These are phyloP conservation scores for Acanthurus lineatus DNA, from an alignment of 2,797 vertebrate genomes.

Conservation along the genomic window DNA sequence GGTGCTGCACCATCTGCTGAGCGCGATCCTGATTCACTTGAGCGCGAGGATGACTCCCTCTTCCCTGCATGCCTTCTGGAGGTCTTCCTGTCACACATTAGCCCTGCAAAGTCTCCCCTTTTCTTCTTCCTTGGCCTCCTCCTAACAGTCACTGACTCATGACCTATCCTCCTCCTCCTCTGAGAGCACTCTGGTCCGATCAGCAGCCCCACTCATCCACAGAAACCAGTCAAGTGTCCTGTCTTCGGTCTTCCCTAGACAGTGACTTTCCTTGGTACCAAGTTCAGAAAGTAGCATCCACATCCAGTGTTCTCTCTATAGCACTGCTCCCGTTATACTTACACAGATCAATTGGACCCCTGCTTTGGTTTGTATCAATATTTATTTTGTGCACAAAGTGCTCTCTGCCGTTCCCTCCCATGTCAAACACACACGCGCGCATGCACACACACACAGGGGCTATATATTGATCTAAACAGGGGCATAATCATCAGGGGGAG, in stretches of 20 bases:
- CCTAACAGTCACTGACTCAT: constrained; percentile 79
- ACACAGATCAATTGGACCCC: constrained; percentile 82
- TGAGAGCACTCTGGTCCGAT: constrained; percentile 53
- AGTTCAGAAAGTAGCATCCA: constrained; percentile 49
- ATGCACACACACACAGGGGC: constrained; percentile 38
- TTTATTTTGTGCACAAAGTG: constrained; percentile 86
- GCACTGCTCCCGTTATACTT: constrained; percentile 62
- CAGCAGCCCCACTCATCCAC: constrained; percentile 44
- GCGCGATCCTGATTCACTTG: constrained; percentile 74
- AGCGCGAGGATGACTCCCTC: constrained; percentile 82
- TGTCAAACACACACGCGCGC: constrained; percentile 63
- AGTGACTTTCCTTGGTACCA: constrained; percentile 42
- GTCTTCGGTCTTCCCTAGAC: constrained; percentile 36
- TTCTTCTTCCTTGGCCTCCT: constrained; percentile 72
- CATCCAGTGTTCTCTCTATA: constrained; percentile 45
- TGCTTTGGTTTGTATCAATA: constrained; percentile 87
- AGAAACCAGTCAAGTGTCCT: constrained; percentile 37
- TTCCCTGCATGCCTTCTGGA: constrained; percentile 84
- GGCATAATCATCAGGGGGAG: constrained; percentile 74
- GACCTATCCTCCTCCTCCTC: constrained; percentile 54
- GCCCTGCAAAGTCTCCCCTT: constrained; percentile 66
- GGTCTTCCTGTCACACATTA: constrained; percentile 88
- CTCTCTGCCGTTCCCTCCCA: constrained; percentile 73
- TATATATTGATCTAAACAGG: constrained; percentile 81
- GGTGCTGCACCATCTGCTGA: constrained; percentile 70